Percentiles rank a stretch among this genome's conserved stretches.
Conservation (phyloP, 2,113 vertebrate species). For the Emydura subglobosa region DNA sequence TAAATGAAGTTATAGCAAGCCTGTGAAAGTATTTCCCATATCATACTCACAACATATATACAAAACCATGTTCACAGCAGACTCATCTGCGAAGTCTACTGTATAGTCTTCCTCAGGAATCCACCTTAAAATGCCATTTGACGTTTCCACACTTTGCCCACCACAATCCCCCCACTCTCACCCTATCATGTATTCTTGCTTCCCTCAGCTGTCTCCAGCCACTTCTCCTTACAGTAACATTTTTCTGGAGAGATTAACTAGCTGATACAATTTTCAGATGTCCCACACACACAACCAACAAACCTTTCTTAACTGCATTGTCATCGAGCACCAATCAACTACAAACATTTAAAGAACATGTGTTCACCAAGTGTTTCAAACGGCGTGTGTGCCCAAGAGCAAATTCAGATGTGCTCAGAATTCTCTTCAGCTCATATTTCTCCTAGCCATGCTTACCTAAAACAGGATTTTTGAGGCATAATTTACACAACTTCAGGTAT, state of each 20-base stretch:
- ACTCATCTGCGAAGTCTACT: neutral
- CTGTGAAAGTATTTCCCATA: accelerated
- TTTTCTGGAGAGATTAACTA: neutral
- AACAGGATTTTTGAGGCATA: accelerated
- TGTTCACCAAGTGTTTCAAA: neutral
- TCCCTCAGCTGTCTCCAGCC: neutral
- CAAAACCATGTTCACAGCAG: neutral
- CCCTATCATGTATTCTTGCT: neutral
- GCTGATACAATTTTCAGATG: accelerated
- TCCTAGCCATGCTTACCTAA: neutral
- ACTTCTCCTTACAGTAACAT: neutral
- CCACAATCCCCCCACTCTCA: neutral
- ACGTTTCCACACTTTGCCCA: neutral
- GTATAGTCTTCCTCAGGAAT: accelerated
- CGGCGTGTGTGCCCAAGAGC: neutral
- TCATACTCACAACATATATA: neutral
- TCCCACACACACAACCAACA: accelerated
- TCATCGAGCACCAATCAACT: accelerated
- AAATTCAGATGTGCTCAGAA: neutral
- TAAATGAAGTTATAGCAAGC: neutral
- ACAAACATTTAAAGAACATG: too few relatives aligned
- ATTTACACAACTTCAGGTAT: accelerated
- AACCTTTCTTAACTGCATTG: neutral
- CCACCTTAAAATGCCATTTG: accelerated
- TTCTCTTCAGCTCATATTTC: neutral